A percentile compares a stretch with the other conserved stretches of the same genome.
phyloP scores from a whole-genome alignment of 2,888 invertebrate genomes.

The Lasius fuliginosus region DNA sequence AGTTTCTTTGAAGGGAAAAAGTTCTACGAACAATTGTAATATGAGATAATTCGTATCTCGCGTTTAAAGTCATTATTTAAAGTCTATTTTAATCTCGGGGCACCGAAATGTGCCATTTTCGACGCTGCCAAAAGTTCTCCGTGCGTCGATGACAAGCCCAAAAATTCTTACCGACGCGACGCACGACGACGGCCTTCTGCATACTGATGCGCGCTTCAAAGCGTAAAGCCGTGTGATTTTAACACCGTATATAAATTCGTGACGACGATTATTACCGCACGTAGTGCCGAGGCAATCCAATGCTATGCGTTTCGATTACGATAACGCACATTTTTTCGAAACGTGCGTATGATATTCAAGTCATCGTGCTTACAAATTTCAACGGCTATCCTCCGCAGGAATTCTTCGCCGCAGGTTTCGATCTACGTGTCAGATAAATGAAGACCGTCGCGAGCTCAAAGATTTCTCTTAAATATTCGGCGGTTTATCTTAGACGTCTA shows the following conservation, averaged over 20 bases:
- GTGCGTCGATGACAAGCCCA: constrained; percentile 47
- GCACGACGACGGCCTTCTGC: constrained; percentile 52
- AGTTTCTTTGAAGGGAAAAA: neutral
- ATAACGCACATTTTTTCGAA: constrained; percentile 17
- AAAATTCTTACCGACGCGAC: constrained; percentile 58
- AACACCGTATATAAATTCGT: constrained; percentile 45
- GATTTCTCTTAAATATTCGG: neutral
- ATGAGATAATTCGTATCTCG: neutral
- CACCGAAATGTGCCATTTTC: neutral
- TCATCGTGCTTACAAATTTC: constrained; percentile 47
- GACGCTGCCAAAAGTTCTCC: constrained; percentile 51
- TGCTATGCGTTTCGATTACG: constrained; percentile 25
- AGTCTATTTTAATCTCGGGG: neutral
- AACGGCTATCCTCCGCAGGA: constrained; percentile 6
- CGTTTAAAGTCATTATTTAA: neutral
- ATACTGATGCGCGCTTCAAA: constrained; percentile 67
- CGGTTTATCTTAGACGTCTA: neutral
- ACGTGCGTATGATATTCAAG: constrained; percentile 1
- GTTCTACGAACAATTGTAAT: neutral
- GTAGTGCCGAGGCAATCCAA: constrained; percentile 16
- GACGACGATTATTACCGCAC: constrained; percentile 13
- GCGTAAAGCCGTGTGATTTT: constrained; percentile 40
- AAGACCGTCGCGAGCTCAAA: neutral
- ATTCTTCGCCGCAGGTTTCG: neutral
- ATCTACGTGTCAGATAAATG: constrained; percentile 47